These are phyloP conservation scores for Rhabdophis nuchalis DNA, from an alignment of 2,797 vertebrate genomes.

Conservation along the genomic window DNA sequence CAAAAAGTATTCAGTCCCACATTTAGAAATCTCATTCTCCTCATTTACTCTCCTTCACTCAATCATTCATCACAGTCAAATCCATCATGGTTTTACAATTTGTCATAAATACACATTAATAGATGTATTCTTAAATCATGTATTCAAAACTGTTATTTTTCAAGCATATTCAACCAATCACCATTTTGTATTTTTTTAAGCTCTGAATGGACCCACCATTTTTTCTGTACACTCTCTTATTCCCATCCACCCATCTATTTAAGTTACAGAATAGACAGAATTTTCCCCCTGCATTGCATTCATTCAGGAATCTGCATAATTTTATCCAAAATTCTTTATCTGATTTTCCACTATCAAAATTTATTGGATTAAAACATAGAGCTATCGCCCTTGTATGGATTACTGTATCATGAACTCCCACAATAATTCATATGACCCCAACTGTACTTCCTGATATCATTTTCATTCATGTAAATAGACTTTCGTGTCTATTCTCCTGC, in stretches of 20 bases:
- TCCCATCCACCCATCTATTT: not conserved
- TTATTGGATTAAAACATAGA: not conserved
- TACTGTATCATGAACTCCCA: not conserved
- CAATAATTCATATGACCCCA: not conserved
- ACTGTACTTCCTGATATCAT: not conserved
- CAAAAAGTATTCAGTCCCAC: not conserved
- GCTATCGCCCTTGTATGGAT: not conserved
- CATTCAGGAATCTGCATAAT: not conserved
- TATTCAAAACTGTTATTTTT: not conserved
- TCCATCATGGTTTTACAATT: not conserved
- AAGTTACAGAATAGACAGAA: not conserved
- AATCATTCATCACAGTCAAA: not conserved
- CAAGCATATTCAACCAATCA: not conserved
- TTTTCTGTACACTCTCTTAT: not conserved
- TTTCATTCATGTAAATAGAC: not conserved
- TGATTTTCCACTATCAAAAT: not conserved
- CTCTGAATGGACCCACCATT: not conserved
- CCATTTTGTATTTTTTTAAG: not conserved
- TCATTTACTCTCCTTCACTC: not conserved
- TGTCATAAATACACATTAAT: not conserved
- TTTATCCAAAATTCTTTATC: not conserved
- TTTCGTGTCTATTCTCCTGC: not conserved
- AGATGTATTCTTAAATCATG: not conserved
- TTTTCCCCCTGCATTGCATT: not conserved
- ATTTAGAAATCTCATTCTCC: not conserved